Conservation (phyloP, 2,888 invertebrate species). For the Acronicta leporina region DNA sequence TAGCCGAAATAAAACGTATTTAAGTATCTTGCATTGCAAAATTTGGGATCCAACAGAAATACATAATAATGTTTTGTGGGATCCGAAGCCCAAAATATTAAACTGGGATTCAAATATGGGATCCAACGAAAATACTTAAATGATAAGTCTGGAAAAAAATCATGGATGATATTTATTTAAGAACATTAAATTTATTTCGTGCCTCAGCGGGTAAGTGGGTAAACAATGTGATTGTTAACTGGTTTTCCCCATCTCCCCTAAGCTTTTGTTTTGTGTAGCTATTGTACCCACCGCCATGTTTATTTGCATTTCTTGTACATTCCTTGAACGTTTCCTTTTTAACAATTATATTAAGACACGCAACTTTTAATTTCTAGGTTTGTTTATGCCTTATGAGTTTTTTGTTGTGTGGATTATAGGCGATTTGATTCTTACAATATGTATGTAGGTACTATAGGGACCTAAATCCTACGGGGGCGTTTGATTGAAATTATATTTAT, state of each 20-base stretch:
- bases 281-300: slow-evolving; percentile 39
- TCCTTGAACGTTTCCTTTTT: slow-evolving; percentile 44
- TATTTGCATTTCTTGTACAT: slow-evolving; percentile 54
- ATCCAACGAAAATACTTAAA: too few relatives aligned
- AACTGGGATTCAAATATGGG: too few relatives aligned
- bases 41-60: too few relatives aligned
- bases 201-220: slow-evolving; percentile 35
- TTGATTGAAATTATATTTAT: too few relatives aligned
- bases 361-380: slow-evolving; percentile 34
- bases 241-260: slow-evolving; percentile 43
- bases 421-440: too few relatives aligned
- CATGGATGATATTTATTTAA: slow-evolving; percentile 24
- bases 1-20: too few relatives aligned
- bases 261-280: slow-evolving; percentile 37
- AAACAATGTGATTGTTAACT: slow-evolving; percentile 51
- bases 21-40: too few relatives aligned
- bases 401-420: neutral
- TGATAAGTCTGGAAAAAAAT: neutral
- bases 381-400: slow-evolving; percentile 11
- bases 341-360: slow-evolving; percentile 45
- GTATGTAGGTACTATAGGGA: too few relatives aligned
- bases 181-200: slow-evolving; percentile 35
- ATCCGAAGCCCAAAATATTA: too few relatives aligned
- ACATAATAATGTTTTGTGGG: too few relatives aligned
- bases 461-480: too few relatives aligned